These are phyloP conservation scores for Drosophila nigrodunni DNA, from an alignment of 1,140 invertebrate species.

Conservation along the genomic window DNA sequence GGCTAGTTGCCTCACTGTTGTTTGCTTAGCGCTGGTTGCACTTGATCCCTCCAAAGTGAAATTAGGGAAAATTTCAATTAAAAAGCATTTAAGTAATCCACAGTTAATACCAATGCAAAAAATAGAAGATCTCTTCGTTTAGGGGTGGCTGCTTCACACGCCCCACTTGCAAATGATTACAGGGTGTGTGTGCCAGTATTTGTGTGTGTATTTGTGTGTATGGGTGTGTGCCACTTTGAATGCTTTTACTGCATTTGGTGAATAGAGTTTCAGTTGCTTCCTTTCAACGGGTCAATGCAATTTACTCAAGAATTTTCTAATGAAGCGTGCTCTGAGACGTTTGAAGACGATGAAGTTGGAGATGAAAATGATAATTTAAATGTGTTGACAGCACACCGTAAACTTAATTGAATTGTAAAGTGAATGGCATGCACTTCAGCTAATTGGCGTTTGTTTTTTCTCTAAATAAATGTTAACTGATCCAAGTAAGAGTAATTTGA, in stretches of 20 bases:
- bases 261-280: constrained; percentile 24
- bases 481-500: constrained; percentile 1
- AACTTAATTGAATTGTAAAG: constrained; percentile 82
- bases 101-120: constrained; percentile 70
- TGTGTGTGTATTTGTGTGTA: neutral
- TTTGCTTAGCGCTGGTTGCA: constrained; percentile 74
- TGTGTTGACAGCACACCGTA: constrained; percentile 71
- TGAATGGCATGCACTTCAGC: constrained; percentile 60
- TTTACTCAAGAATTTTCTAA: constrained; percentile 73
- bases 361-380: neutral
- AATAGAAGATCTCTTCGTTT: constrained; percentile 44
- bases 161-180: constrained; percentile 34
- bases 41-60: constrained; percentile 81
- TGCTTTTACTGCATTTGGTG: constrained; percentile 23
- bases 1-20: constrained; percentile 21
- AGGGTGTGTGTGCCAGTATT: neutral
- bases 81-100: constrained; percentile 83
- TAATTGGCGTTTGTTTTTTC: constrained; percentile 61
- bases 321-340: constrained; percentile 67
- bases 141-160: constrained; percentile 47
- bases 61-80: constrained; percentile 83
- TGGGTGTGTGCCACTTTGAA: constrained; percentile 27
- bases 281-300: constrained; percentile 71
- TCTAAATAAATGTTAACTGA: constrained; percentile 1
- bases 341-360: constrained; percentile 20